Base-by-base conservation (phyloP, 1,140 invertebrate species). In the Neodiprion virginianus region DNA sequence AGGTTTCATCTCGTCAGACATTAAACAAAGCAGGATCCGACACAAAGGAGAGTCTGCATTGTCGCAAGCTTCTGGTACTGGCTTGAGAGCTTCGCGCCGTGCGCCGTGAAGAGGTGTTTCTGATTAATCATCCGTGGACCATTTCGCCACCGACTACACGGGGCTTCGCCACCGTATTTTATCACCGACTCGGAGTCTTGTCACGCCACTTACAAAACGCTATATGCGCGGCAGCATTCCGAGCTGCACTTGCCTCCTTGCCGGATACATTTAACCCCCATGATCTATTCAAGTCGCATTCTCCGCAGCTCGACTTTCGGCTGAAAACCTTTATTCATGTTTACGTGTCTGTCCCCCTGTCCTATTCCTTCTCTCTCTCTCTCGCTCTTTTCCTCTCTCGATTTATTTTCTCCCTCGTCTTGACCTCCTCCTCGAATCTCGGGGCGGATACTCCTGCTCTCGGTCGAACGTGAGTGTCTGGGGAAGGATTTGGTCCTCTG, bases 1-100 rank as follows among this genome's bases (percentile, higher is more conserved):
- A 78, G 79, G 81, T 83, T 83, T 82, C 84, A 85, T 85, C 80
- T 85, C 84, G 85, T 87, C 84, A 87, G 78, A 82, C 82, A 85
- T 85, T 84, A 85, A 84, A 85, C 83, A 86, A 86, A 84, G 83
- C 83, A 82, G 75, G 77, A 53, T 61, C 69, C 76, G 69, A 77
- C 68, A 85, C 79, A 85, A 86, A 86, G 80, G 77, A 76, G 77
- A 75, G 72, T 78, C 77, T 72, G 77, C 80, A 84, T 79, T 82
- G 79, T 83, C 78, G 78, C 78, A 71, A 75, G 77, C 70, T 68
- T 77, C 71, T 71, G 53, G 11, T 17, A 61, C 77, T 82, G 78
- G 77, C 78, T 75, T 67, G 70, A 23, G 70, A 73, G 74, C 75
- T 72, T 78, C 66, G 79, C 74, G 75, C 70, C 74, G 50, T 17